Evolutionary conservation across 2,113 vertebrate species (phyloP).

Genomic region (Arenaria interpres): DNA sequence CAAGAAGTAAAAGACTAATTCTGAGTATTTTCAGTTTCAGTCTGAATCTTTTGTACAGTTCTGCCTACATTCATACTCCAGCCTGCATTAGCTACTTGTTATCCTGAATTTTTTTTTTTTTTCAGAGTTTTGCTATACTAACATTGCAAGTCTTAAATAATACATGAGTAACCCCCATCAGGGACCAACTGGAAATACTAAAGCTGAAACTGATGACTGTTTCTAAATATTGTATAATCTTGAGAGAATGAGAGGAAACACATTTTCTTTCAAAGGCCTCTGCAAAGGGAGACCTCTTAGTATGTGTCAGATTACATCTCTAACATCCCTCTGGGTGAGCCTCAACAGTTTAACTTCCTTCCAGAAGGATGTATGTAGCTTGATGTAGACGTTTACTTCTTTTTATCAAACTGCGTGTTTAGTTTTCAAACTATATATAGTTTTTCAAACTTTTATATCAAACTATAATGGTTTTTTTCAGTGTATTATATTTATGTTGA

Average conservation of each 20-base stretch:
- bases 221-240: conserved; percentile 50
- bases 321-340: conserved; percentile 14
- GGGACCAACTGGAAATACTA: conserved; percentile 17
- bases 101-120: not conserved
- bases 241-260: conserved; percentile 64
- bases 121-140: not conserved
- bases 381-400: conserved; percentile 5
- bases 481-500: not conserved
- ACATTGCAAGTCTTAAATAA: conserved; percentile 1
- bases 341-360: conserved; percentile 39
- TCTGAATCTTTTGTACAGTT: not conserved
- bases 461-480: not conserved
- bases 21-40: not conserved
- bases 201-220: conserved; percentile 11
- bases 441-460: too few relatives aligned
- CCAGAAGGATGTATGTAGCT: conserved; percentile 18
- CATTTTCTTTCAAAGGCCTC: conserved; percentile 55
- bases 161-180: not conserved
- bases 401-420: not conserved
- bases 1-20: not conserved
- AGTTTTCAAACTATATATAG: too few relatives aligned
- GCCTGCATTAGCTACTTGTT: not conserved
- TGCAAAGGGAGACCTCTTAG: not conserved
- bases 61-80: not conserved
- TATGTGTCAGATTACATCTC: conserved; percentile 52